phyloP scores from a whole-genome alignment of 2,888 invertebrate species.

The Drosophila limbata region DNA sequence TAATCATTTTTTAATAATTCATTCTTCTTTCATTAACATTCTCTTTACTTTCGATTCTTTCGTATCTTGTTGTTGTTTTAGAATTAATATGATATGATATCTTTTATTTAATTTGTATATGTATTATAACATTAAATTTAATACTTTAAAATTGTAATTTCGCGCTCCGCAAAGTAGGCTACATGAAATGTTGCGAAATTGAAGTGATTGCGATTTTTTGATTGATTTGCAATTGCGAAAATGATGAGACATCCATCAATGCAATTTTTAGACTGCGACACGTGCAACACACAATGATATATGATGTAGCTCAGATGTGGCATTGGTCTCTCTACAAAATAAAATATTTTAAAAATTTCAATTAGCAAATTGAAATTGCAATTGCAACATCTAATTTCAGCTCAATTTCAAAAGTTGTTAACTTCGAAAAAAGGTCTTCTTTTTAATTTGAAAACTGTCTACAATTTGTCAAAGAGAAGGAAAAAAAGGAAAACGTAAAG shows the following conservation, averaged over 20 bases:
- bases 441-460: constrained; percentile 28
- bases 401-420: constrained; percentile 17
- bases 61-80: too few species aligned
- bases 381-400: constrained; percentile 35
- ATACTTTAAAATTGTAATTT: background rate
- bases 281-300: constrained; percentile 60
- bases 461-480: constrained; percentile 65
- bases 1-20: too few species aligned
- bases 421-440: constrained; percentile 13
- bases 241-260: constrained; percentile 59
- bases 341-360: constrained; percentile 41
- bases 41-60: too few species aligned
- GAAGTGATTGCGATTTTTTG: constrained; percentile 29
- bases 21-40: background rate
- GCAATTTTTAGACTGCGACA: constrained; percentile 48
- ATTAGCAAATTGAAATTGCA: constrained; percentile 50
- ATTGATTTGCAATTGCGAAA: constrained; percentile 67
- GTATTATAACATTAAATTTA: too few species aligned
- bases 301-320: constrained; percentile 66
- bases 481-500: background rate
- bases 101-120: too few species aligned
- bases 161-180: background rate
- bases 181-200: constrained; percentile 17
- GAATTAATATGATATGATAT: too few species aligned
- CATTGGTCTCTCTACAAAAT: background rate